Evolutionary conservation across 1,140 invertebrate species (phyloP).

Genomic region (Drosophila setifemur): DNA sequence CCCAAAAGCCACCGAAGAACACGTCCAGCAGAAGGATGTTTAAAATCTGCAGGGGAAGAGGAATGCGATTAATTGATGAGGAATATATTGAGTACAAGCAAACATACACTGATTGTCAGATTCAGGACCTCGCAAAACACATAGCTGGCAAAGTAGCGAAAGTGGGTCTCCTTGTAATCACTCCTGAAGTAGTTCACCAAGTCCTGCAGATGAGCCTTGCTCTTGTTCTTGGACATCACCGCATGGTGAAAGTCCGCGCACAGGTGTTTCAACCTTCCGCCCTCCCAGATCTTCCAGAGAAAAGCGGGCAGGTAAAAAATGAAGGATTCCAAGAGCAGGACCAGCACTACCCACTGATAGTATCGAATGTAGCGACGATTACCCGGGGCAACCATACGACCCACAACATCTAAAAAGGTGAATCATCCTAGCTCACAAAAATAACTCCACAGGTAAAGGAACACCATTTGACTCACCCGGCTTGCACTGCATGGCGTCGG

Average conservation of each 20-base stretch:
- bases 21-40: conserved; percentile 87
- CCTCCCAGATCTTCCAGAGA: conserved; percentile 91
- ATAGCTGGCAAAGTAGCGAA: conserved; percentile 87
- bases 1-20: conserved; percentile 90
- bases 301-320: conserved; percentile 89
- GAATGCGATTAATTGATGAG: too few species aligned
- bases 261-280: conserved; percentile 84
- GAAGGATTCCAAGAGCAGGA: conserved; percentile 90
- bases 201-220: conserved; percentile 83
- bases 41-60: conserved; percentile 82
- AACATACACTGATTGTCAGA: conserved; percentile 86
- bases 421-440: conserved; percentile 8
- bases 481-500: conserved; percentile 14
- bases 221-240: conserved; percentile 82
- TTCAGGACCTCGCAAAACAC: conserved; percentile 89
- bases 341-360: conserved; percentile 94
- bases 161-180: conserved; percentile 85
- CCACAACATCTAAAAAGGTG: conserved; percentile 19
- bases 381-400: conserved; percentile 7
- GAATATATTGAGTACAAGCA: too few species aligned
- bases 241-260: conserved; percentile 82
- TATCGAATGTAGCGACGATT: conserved; percentile 87
- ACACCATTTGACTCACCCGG: neutral
- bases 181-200: conserved; percentile 84
- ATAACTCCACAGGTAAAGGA: conserved; percentile 3